Evolutionary conservation across 1,140 invertebrate genomes (phyloP).

Genomic region (Hestina assimilis): DNA sequence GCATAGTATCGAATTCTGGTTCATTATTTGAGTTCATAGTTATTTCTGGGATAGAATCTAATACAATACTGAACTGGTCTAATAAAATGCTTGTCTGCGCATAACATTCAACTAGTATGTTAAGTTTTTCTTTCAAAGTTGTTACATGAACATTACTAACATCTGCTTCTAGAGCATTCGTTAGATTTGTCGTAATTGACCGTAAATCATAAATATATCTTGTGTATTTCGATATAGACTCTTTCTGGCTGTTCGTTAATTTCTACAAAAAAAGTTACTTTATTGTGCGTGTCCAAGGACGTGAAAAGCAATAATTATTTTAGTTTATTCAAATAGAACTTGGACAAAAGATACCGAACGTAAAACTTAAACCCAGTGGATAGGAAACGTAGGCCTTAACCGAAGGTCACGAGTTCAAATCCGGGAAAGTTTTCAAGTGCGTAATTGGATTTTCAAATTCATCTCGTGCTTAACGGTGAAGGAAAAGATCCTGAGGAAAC

Average conservation of each 20-base stretch:
- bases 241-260: slow-evolving; percentile 76
- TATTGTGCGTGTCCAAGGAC: no score
- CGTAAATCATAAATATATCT: slow-evolving; percentile 73
- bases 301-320: neutral
- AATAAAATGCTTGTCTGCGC: slow-evolving; percentile 74
- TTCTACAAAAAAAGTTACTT: slow-evolving; percentile 70
- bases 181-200: slow-evolving; percentile 60
- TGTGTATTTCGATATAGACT: slow-evolving; percentile 72
- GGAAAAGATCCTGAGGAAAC: no score
- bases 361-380: no score
- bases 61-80: slow-evolving; percentile 80
- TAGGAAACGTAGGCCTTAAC: no score
- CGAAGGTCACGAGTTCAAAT: no score
- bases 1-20: slow-evolving; percentile 55
- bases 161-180: slow-evolving; percentile 63
- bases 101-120: slow-evolving; percentile 73
- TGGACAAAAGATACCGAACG: no score
- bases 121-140: slow-evolving; percentile 40
- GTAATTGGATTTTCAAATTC: no score
- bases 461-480: no score
- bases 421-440: no score
- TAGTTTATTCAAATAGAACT: no score
- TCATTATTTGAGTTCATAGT: slow-evolving; percentile 38
- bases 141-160: slow-evolving; percentile 41
- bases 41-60: slow-evolving; percentile 80